Conservation (phyloP, 2,797 vertebrate genomes). For the Tolypeutes matacus region DNA sequence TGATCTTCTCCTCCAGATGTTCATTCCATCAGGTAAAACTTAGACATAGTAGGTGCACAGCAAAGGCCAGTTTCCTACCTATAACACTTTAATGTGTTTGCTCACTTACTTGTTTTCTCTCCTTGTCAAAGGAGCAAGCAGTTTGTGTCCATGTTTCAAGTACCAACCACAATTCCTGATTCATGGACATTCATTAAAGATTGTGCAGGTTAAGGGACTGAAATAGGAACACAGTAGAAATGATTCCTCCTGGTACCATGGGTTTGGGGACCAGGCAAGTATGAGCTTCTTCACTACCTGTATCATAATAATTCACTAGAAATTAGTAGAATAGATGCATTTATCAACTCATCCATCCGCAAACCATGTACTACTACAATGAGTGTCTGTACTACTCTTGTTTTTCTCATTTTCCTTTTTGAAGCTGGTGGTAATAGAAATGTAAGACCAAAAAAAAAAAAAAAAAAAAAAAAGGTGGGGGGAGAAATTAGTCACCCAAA, state of each 20-base stretch:
- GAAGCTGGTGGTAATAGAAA: constrained; percentile 3
- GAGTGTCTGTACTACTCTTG: not conserved
- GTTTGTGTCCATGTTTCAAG: not conserved
- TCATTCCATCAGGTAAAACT: not conserved
- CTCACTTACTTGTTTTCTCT: not conserved
- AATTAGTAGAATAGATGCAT: not conserved
- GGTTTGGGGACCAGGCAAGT: not conserved
- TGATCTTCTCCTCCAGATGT: not conserved
- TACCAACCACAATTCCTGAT: not conserved
- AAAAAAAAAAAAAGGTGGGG: not conserved
- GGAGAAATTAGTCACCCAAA: constrained; percentile 54
- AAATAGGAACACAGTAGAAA: not conserved
- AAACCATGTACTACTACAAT: not conserved
- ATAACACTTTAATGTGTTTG: not conserved
- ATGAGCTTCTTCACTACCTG: not conserved
- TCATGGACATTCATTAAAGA: not conserved
- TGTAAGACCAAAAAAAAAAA: not conserved
- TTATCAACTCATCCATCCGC: not conserved
- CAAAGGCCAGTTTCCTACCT: not conserved
- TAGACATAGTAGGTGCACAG: not conserved
- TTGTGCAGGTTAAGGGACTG: not conserved
- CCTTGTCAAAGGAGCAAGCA: not conserved
- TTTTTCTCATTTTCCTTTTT: constrained; percentile 54
- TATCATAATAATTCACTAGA: not conserved
- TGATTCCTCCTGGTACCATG: not conserved